These are phyloP conservation scores for Trilocha varians DNA, from an alignment of 2,888 invertebrate species.

Conservation along the genomic window DNA sequence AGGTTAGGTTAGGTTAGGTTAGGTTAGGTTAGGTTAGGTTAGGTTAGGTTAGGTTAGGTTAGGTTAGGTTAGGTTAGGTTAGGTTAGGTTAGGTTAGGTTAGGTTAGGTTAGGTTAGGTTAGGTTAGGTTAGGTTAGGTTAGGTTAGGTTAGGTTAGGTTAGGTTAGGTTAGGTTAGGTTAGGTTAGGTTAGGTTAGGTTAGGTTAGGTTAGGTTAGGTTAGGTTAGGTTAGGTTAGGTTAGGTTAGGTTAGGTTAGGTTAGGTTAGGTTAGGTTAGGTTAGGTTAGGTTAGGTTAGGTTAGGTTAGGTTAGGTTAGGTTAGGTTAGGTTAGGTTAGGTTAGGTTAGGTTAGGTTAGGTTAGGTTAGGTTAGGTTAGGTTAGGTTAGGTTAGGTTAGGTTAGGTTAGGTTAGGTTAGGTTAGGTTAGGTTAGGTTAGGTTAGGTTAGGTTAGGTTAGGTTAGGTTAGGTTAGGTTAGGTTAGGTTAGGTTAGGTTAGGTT, in stretches of 20 bases:
- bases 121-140: slow-evolving; percentile 17
- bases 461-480: slow-evolving; percentile 13
- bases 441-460: slow-evolving; percentile 12
- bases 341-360: slow-evolving; percentile 10
- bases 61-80: slow-evolving; percentile 15
- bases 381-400: slow-evolving; percentile 15
- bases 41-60: slow-evolving; percentile 15
- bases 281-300: slow-evolving; percentile 12
- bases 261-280: slow-evolving; percentile 11
- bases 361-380: slow-evolving; percentile 14
- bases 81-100: slow-evolving; percentile 16
- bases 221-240: slow-evolving; percentile 14
- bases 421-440: slow-evolving; percentile 11
- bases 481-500: slow-evolving; percentile 12
- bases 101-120: slow-evolving; percentile 18
- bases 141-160: slow-evolving; percentile 18
- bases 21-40: slow-evolving; percentile 20
- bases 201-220: slow-evolving; percentile 15
- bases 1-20: slow-evolving; percentile 18
- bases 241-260: slow-evolving; percentile 11
- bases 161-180: slow-evolving; percentile 17
- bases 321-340: slow-evolving; percentile 12
- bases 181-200: slow-evolving; percentile 15
- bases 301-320: slow-evolving; percentile 13
- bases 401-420: slow-evolving; percentile 12